phyloP scores from a whole-genome alignment of 2,113 vertebrate genomes.

The Elaphurus davidianus region DNA sequence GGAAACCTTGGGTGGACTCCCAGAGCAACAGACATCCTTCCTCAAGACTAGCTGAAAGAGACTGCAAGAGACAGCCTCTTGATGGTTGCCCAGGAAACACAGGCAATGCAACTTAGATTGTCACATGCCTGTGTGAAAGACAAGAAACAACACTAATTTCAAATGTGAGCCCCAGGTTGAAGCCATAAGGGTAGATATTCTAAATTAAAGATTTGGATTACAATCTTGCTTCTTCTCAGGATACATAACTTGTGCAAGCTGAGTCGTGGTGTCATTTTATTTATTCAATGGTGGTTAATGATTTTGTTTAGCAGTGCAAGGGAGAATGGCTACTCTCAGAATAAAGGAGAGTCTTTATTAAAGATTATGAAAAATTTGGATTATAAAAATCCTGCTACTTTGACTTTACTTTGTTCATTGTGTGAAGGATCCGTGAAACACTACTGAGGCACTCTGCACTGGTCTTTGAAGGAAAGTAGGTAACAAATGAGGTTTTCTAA shows the following conservation, averaged over 20 bases:
- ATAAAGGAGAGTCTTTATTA: not conserved
- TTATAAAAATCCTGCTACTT: not conserved
- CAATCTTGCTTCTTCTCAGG: not conserved
- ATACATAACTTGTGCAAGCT: not conserved
- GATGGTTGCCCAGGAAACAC: not conserved
- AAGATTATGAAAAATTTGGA: not conserved
- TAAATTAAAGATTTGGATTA: conserved; percentile 22
- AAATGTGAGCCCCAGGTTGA: not conserved
- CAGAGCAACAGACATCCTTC: not conserved
- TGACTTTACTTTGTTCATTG: not conserved
- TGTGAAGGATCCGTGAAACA: not conserved
- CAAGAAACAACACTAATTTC: not conserved
- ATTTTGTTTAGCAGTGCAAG: not conserved
- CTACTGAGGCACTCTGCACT: not conserved
- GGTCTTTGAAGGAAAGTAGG: not conserved
- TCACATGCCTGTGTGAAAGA: not conserved
- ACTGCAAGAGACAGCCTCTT: not conserved
- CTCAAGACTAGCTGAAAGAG: not conserved
- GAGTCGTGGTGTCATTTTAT: not conserved
- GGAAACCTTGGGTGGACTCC: not conserved
- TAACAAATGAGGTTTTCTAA: not conserved
- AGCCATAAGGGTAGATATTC: conserved; percentile 34
- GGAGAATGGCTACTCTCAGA: not conserved
- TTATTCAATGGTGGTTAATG: not conserved
- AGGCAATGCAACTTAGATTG: not conserved